phyloP scores from a whole-genome alignment of 2,888 invertebrate genomes.

The Drosophila nigritarsus region DNA sequence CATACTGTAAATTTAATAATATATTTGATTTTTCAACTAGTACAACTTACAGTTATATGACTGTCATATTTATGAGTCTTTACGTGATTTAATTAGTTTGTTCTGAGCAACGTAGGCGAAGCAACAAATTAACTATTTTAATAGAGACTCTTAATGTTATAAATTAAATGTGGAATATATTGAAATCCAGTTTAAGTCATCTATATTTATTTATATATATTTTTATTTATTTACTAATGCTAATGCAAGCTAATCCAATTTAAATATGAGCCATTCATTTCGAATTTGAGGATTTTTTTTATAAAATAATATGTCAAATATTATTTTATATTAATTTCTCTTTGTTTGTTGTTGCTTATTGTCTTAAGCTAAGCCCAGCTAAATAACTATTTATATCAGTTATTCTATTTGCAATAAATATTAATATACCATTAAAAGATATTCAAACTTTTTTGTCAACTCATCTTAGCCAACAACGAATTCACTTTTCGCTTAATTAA shows the following conservation, averaged over 20 bases:
- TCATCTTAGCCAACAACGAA: conserved; percentile 11
- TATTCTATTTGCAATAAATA: not conserved
- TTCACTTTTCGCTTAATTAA: conserved; percentile 22
- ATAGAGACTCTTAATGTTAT: not conserved
- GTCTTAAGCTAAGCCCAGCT: too few species aligned
- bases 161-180: not conserved
- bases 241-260: too few species aligned
- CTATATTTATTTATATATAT: too few species aligned
- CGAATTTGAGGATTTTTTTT: too few species aligned
- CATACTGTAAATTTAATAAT: conserved; percentile 21
- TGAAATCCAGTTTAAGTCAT: not conserved
- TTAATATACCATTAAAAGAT: not conserved
- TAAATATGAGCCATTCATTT: not conserved
- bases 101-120: not conserved
- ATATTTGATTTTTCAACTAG: conserved; percentile 8
- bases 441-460: conserved; percentile 3
- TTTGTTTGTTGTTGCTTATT: not conserved
- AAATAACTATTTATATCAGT: not conserved
- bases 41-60: not conserved
- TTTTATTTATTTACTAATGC: too few species aligned
- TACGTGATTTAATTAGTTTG: conserved; percentile 9
- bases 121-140: not conserved
- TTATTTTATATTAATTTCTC: not conserved
- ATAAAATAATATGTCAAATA: not conserved
- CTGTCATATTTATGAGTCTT: conserved; percentile 13